Percentiles rank a stretch among this genome's conserved stretches.
These are phyloP conservation scores for Chlamydotis undulata DNA, from an alignment of 2,113 vertebrate genomes.

Conservation along the genomic window DNA sequence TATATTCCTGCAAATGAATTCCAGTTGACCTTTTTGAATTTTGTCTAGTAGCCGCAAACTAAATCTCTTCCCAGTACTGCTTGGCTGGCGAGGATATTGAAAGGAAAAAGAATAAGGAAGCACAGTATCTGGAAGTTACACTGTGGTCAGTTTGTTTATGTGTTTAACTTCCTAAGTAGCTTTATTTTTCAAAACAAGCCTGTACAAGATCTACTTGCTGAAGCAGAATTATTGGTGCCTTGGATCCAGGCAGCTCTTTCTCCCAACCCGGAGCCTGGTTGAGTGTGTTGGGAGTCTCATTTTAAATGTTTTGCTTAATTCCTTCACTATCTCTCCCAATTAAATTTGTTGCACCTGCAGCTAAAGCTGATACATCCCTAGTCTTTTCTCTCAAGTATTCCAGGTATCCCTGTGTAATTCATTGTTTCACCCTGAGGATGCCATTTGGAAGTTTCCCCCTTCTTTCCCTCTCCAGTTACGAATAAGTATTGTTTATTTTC, in stretches of 20 bases:
- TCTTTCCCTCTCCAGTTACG: not conserved
- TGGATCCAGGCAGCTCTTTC: not conserved
- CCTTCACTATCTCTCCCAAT: not conserved
- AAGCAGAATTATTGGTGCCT: not conserved
- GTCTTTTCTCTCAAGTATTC: not conserved
- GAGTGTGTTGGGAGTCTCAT: not conserved
- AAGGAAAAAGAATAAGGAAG: not conserved
- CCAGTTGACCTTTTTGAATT: not conserved
- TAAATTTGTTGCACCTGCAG: not conserved
- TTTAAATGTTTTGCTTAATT: not conserved
- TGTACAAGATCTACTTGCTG: not conserved
- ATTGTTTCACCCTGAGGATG: not conserved
- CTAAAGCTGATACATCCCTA: not conserved
- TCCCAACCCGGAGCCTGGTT: not conserved
- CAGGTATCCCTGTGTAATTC: not conserved
- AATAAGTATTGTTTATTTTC: constrained; percentile 9
- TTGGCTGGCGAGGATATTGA: not conserved
- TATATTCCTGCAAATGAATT: not conserved
- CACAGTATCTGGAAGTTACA: not conserved
- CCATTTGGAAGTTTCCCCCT: not conserved
- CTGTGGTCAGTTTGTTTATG: not conserved
- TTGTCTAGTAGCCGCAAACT: not conserved
- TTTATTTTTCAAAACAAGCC: not conserved
- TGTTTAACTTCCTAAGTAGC: not conserved
- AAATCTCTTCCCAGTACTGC: not conserved